A percentile compares a stretch with the other conserved stretches of the same genome.
Evolutionary conservation across 2,113 vertebrate genomes (phyloP).

Genomic region (Ramphastos sulfuratus): DNA sequence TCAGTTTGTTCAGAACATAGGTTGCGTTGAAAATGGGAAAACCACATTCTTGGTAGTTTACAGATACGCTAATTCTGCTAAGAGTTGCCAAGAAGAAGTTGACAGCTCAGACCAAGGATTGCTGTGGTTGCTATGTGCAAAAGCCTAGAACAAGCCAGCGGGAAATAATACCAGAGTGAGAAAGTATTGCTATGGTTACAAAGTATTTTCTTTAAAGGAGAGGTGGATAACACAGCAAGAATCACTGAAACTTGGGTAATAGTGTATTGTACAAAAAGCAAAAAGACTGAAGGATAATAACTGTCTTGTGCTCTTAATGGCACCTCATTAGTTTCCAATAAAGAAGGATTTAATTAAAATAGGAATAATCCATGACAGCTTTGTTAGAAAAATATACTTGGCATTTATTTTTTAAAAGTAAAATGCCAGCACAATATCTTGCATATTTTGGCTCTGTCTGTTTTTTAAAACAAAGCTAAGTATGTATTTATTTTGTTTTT

Average conservation of each 20-base stretch:
- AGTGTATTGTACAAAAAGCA: constrained; percentile 19
- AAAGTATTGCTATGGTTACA: constrained; percentile 72
- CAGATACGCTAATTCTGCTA: constrained; percentile 39
- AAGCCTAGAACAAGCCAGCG: constrained; percentile 64
- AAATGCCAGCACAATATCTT: constrained; percentile 4
- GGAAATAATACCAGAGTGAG: constrained; percentile 70
- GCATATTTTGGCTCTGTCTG: background rate
- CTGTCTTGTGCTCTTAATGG: constrained; percentile 25
- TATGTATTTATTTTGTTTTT: background rate
- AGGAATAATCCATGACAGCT: constrained; percentile 26
- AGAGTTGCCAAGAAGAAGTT: constrained; percentile 49
- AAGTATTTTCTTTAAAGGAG: constrained; percentile 68
- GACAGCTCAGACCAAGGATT: constrained; percentile 44
- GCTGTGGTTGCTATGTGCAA: constrained; percentile 66
- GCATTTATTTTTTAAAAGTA: background rate
- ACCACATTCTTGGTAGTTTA: constrained; percentile 4
- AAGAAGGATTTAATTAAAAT: constrained; percentile 55
- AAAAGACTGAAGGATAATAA: constrained; percentile 48
- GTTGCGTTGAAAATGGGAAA: constrained; percentile 25
- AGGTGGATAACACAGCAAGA: constrained; percentile 56
- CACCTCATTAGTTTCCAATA: constrained; percentile 46
- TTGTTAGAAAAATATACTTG: constrained; percentile 25
- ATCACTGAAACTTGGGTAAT: constrained; percentile 49
- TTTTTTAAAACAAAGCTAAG: constrained; percentile 1
- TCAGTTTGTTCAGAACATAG: background rate